Base-by-base conservation (phyloP, 92 coral and sea anemone species). In the Micromussa lordhowensis region DNA sequence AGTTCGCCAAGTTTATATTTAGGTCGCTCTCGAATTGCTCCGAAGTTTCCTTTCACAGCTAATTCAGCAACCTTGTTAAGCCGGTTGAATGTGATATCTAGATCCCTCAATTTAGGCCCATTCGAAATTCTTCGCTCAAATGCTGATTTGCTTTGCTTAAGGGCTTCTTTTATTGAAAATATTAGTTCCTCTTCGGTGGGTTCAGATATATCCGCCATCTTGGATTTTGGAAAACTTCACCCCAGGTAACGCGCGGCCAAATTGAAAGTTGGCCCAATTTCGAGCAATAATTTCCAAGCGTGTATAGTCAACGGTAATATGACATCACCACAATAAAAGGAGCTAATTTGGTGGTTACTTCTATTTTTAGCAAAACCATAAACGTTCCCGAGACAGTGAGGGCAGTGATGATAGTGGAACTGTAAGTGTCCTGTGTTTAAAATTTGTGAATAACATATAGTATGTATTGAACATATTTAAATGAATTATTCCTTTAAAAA, bases 241-340 rank as follows among this genome's bases (percentile, higher is more conserved):
- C 31, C 91, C 94, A 91, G 61, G 51, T 36, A 68, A 21, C 75
- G 75, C 88, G 59, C 87, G 80, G 84, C 74, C 74, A 12, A 69
- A 31, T 16, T 38, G 66, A 87, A 86, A 85, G 17, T 87, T 91
- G 94, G 85, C 91, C 94, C 88, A 88, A 91, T 77, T 74, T 85
- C 72, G 36, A 69, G 90, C n/a, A 8, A 84, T 6, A 90, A 90
- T 90, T 91, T 88, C 94, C 93, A 86, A 74, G 91, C 88, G 88
- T 78, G 89, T 48, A 48, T n/a, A n/a, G n/a, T n/a, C n/a, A n/a
- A n/a, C n/a, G n/a, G n/a, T n/a, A n/a, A n/a, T n/a, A n/a, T n/a
- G n/a, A n/a, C n/a, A n/a, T n/a, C n/a, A n/a, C n/a, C n/a, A n/a
- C n/a, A n/a, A n/a, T n/a, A n/a, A n/a, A n/a, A n/a, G n/a, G n/a